Evolutionary conservation across 2,888 invertebrate genomes (phyloP), one percentile per base, ranked within the genome.

Genomic region (Ichneumoninae sp.): DNA sequence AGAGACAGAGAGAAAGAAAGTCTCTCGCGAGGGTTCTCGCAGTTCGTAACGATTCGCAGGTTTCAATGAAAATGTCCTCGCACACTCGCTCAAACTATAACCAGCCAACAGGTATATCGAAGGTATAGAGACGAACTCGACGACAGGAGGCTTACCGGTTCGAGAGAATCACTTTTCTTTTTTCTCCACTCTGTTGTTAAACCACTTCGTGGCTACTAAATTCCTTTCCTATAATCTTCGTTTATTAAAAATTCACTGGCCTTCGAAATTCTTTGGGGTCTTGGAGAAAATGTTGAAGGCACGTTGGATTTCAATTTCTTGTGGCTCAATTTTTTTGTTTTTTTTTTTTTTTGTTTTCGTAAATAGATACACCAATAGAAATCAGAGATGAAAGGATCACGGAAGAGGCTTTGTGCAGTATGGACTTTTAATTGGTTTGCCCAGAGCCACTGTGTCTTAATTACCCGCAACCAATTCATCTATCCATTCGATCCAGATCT

Each of bases 401-500:
- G 26, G 26, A 60, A 26, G 60, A 13, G 16, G 30, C 60, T 33
- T 4, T 33, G 13, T 33, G 16, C 30, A 6, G 88, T 87, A 89
- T 85, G 86, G 82, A 84, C 80, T 88, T 88, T 88, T 86, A 88
- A 89, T 89, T 89, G 85, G 85, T 85, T 87, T 78, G 85, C 85
- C 75, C 84, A 86, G 86, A 83, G 80, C 83, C 83, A 69, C 60
- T 72, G 83, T 82, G 60, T 68, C 76, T 71, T 86, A 90, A 89
- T 90, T 87, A 88, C 66, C 83, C 83, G 72, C 80, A 60, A 66
- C 76, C 82, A 68, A 79, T 82, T 83, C 52, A 69, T 60, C 60
- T 10, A 70, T 6, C 16, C 68, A 62, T 33, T 36, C 60, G 76
- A 78, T 76, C 60, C 60, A 54, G 66, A 60, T 26, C 62, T 60